A percentile compares a stretch with the other conserved stretches of the same genome.
Conservation (phyloP, 1,140 invertebrate species). For the Drosophila paulistorum region DNA sequence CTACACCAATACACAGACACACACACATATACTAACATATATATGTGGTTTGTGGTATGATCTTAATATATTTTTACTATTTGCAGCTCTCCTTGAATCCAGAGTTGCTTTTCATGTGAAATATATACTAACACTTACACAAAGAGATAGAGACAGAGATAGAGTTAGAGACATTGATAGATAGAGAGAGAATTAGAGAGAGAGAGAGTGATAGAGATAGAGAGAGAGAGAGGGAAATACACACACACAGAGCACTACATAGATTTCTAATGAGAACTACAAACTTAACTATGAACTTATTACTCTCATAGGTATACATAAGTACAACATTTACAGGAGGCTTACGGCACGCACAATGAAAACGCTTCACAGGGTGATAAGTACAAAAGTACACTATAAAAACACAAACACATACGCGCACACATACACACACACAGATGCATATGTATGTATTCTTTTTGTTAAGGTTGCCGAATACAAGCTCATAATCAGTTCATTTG, state of each 20-base stretch:
- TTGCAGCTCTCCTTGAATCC: neutral
- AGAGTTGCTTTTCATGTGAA: constrained; percentile 1
- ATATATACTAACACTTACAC: constrained; percentile 2
- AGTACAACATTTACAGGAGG: constrained; percentile 6
- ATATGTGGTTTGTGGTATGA: neutral
- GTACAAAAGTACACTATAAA: neutral
- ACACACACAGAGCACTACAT: too few relatives aligned
- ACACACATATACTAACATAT: neutral
- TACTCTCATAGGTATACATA: constrained; percentile 3
- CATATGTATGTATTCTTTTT: neutral
- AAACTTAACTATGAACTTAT: neutral
- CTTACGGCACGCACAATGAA: constrained; percentile 12
- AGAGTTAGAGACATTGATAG: too few relatives aligned
- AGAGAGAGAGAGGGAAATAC: too few relatives aligned
- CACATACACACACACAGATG: neutral
- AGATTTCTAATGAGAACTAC: too few relatives aligned
- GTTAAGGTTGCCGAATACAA: constrained; percentile 6
- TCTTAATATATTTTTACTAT: neutral
- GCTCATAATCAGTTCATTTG: neutral
- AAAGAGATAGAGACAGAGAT: neutral
- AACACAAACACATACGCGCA: neutral
- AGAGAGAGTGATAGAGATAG: neutral
- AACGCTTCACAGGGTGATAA: constrained; percentile 9
- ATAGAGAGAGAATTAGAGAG: neutral
- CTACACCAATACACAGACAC: neutral